phyloP scores from a whole-genome alignment of 2,113 vertebrate genomes.

The Perognathus longimembris region DNA sequence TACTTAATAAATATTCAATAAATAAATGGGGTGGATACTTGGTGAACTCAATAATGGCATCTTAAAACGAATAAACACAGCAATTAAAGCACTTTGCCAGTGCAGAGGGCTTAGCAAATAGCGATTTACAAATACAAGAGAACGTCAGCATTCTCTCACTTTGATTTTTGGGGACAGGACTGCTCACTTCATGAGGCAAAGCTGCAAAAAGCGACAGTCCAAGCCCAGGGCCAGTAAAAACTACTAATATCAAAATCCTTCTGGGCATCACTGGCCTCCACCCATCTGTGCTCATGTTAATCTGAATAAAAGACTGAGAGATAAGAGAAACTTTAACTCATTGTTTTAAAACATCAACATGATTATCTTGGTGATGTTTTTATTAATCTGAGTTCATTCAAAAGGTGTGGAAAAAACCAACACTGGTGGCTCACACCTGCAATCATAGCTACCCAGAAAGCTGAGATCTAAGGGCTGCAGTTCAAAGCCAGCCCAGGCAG shows the following conservation, averaged over 20 bases:
- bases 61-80: slow-evolving; percentile 41
- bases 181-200: background rate
- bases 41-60: slow-evolving; percentile 11
- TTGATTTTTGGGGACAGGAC: slow-evolving; percentile 16
- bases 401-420: slow-evolving; percentile 30
- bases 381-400: slow-evolving; percentile 57
- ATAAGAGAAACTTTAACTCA: slow-evolving; percentile 32
- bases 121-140: slow-evolving; percentile 37
- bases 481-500: too few species aligned
- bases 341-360: slow-evolving; percentile 14
- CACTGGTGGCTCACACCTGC: too few species aligned
- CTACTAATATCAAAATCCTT: background rate
- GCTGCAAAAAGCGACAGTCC: background rate
- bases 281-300: background rate
- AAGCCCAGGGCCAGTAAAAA: background rate
- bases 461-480: too few species aligned
- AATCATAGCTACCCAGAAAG: too few species aligned
- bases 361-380: slow-evolving; percentile 19
- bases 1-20: slow-evolving; percentile 50
- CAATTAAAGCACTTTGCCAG: slow-evolving; percentile 21
- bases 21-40: slow-evolving; percentile 1
- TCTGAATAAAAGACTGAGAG: slow-evolving; percentile 21
- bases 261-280: background rate
- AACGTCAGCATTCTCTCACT: background rate
- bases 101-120: slow-evolving; percentile 47